These are phyloP conservation scores for Apostichopus californicus DNA, from an alignment of 35 echinoderm and acorn worm genomes.

Conservation along the genomic window DNA sequence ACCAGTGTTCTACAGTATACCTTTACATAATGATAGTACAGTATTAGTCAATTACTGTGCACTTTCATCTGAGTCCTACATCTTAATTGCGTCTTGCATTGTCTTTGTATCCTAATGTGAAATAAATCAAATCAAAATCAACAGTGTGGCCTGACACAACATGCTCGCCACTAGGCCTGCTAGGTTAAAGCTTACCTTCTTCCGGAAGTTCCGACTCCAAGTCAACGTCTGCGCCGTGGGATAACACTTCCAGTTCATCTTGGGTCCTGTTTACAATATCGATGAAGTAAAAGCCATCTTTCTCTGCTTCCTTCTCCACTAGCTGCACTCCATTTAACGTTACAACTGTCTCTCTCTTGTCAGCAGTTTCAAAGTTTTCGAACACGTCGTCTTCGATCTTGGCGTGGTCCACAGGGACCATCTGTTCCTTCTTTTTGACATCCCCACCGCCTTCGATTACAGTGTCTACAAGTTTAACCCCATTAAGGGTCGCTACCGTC, in stretches of 20 bases:
- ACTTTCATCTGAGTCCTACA: too few species aligned
- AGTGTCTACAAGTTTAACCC: conserved; percentile 38
- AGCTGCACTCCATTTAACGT: conserved; percentile 32
- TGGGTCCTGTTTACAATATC: conserved; percentile 72
- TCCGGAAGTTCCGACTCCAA: conserved; percentile 72
- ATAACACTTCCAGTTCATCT: conserved; percentile 62
- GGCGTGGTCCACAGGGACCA: background rate
- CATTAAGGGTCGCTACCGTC: conserved; percentile 38
- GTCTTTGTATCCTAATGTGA: too few species aligned
- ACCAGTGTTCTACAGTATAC: too few species aligned
- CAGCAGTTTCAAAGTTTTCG: background rate
- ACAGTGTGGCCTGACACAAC: background rate
- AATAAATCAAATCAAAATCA: too few species aligned
- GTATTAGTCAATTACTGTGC: too few species aligned
- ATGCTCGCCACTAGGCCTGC: too few species aligned
- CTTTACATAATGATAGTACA: too few species aligned
- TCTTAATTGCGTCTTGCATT: too few species aligned
- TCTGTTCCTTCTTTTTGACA: background rate
- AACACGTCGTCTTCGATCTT: conserved; percentile 34
- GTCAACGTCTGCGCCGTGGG: conserved; percentile 48
- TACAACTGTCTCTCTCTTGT: conserved; percentile 4
- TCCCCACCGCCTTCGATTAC: background rate
- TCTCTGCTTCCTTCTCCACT: conserved; percentile 29
- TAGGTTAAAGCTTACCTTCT: conserved; percentile 64
- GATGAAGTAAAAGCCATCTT: conserved; percentile 82